A percentile compares a stretch with the other conserved stretches of the same genome.
phyloP scores from a whole-genome alignment of 1,140 invertebrate species.

The Pomacea maculata region DNA sequence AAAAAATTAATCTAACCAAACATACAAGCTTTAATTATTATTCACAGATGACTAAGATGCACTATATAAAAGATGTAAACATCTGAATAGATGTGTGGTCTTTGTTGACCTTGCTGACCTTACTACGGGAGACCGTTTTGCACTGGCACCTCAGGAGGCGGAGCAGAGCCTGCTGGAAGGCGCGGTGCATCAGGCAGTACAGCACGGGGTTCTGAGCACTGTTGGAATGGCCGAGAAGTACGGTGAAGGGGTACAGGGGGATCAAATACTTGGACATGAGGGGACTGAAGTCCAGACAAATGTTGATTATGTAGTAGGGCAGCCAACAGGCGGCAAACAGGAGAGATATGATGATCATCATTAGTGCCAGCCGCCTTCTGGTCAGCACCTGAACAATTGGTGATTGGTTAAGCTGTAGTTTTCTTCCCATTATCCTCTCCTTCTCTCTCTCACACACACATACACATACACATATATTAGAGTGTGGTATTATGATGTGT shows the following conservation, averaged over 20 bases:
- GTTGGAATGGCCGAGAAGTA: constrained; percentile 73
- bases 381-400: constrained; percentile 66
- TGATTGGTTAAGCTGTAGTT: neutral
- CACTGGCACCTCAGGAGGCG: constrained; percentile 64
- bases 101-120: constrained; percentile 4
- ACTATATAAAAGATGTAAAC: too few relatives aligned
- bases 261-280: constrained; percentile 40
- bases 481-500: neutral
- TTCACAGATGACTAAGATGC: too few relatives aligned
- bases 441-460: neutral
- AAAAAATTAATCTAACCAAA: too few relatives aligned
- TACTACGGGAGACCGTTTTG: constrained; percentile 16
- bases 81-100: neutral
- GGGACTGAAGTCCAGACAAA: constrained; percentile 74
- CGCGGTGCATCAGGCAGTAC: constrained; percentile 58
- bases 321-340: constrained; percentile 82
- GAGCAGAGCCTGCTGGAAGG: constrained; percentile 47
- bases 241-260: constrained; percentile 65
- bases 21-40: too few relatives aligned
- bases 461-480: neutral
- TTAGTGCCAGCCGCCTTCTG: constrained; percentile 77
- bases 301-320: constrained; percentile 77
- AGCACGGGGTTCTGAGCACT: constrained; percentile 61
- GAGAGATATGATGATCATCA: constrained; percentile 77
- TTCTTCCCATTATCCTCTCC: neutral